Conservation (phyloP, 2,888 invertebrate species). For the Torymus auratus region DNA sequence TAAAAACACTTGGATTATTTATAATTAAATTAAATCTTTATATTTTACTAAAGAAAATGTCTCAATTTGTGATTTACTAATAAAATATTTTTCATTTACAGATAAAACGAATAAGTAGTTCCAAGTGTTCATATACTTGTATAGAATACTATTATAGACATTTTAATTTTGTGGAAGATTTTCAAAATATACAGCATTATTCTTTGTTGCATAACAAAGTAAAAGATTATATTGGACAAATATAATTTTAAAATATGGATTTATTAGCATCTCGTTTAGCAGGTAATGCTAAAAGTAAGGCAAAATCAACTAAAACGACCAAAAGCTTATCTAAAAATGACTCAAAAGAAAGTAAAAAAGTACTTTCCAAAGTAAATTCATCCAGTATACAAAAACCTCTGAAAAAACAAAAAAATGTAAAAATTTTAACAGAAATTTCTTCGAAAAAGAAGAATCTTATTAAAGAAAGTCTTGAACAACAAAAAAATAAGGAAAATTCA, state of each 20-base stretch:
- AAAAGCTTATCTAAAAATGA: conserved; percentile 27
- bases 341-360: conserved; percentile 1
- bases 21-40: too few species aligned
- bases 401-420: conserved; percentile 21
- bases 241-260: conserved; percentile 24
- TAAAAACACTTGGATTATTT: too few species aligned
- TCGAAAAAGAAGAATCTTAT: conserved; percentile 29
- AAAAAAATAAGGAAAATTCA: too few species aligned
- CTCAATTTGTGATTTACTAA: background rate
- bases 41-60: too few species aligned
- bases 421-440: conserved; percentile 1
- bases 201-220: too few species aligned
- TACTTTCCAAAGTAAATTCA: conserved; percentile 2
- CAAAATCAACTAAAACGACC: conserved; percentile 2
- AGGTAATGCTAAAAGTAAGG: conserved; percentile 12
- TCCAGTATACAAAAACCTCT: background rate
- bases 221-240: background rate
- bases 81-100: conserved; percentile 11
- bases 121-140: too few species aligned
- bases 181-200: too few species aligned
- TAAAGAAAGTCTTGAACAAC: conserved; percentile 10
- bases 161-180: too few species aligned
- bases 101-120: background rate
- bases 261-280: conserved; percentile 23
- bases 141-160: too few species aligned